phyloP scores from a whole-genome alignment of 2,888 invertebrate genomes.

The Tenthredo distinguenda region DNA sequence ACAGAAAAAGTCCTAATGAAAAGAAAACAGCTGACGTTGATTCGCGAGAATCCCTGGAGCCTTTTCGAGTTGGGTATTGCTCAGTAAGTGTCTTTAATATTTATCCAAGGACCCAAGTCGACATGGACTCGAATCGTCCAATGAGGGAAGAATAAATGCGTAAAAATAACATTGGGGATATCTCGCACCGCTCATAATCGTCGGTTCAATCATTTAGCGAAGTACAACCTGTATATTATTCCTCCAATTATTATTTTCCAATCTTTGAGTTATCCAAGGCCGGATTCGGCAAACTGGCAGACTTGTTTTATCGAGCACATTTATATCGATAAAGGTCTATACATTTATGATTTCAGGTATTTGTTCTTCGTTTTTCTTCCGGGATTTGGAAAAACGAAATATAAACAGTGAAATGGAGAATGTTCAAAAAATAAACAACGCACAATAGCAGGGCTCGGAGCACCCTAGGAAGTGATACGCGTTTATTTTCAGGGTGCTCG shows the following conservation, averaged over 20 bases:
- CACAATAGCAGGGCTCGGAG: background rate
- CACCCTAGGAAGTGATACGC: background rate
- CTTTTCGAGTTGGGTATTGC: background rate
- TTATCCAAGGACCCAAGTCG: conserved; percentile 19
- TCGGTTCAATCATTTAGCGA: background rate
- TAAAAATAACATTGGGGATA: background rate
- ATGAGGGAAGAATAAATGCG: background rate
- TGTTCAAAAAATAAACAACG: conserved; percentile 1
- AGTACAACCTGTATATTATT: background rate
- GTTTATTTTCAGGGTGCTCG: background rate
- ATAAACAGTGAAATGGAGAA: conserved; percentile 1
- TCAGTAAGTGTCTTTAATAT: conserved; percentile 1
- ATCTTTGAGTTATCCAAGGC: background rate
- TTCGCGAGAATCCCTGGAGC: conserved; percentile 7
- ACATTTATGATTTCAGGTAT: background rate
- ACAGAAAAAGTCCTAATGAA: background rate
- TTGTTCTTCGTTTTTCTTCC: background rate
- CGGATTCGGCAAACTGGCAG: background rate
- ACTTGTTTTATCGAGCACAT: background rate
- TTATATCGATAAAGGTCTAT: background rate
- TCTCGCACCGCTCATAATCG: background rate
- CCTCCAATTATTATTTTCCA: too few species aligned
- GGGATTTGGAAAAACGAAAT: background rate
- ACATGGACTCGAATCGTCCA: background rate
- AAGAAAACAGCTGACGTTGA: conserved; percentile 42